Percentiles rank a stretch among this genome's conserved stretches.
Conservation (phyloP, 1,140 invertebrate species). For the Heliconius congener region DNA sequence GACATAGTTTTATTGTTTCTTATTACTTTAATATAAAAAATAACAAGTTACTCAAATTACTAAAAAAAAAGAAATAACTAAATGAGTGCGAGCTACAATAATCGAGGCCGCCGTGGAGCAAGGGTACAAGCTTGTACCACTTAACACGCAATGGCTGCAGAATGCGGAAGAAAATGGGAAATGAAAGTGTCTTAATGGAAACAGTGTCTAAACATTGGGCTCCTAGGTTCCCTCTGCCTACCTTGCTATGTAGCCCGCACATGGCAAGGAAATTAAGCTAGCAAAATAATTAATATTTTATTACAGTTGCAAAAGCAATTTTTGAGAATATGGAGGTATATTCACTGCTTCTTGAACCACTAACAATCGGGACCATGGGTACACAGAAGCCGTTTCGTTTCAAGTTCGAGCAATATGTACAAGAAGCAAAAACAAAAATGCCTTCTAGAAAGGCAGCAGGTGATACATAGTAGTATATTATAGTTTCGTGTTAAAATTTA, state of each 20-base stretch:
- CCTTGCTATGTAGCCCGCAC: no score
- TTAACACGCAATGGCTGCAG: no score
- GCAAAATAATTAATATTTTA: not conserved
- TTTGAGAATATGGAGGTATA: conserved; percentile 69
- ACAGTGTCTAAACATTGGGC: no score
- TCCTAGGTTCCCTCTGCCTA: no score
- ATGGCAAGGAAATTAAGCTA: no score
- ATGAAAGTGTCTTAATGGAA: no score
- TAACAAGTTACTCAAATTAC: not conserved
- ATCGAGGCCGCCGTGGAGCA: no score
- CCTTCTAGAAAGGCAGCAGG: conserved; percentile 69
- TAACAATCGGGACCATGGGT: conserved; percentile 69
- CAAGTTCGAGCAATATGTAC: conserved; percentile 67
- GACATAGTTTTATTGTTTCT: not conserved
- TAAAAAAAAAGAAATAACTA: no score
- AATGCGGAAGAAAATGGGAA: no score
- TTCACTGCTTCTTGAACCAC: conserved; percentile 62
- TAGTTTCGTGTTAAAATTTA: not conserved
- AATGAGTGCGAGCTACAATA: no score
- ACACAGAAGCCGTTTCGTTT: conserved; percentile 73
- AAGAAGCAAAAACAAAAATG: conserved; percentile 72
- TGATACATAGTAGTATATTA: conserved; percentile 25
- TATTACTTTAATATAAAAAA: not conserved
- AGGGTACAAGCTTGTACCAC: no score
- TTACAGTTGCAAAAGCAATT: conserved; percentile 66